phyloP scores from a whole-genome alignment of 1,140 invertebrate genomes.

The Drosophila lini region DNA sequence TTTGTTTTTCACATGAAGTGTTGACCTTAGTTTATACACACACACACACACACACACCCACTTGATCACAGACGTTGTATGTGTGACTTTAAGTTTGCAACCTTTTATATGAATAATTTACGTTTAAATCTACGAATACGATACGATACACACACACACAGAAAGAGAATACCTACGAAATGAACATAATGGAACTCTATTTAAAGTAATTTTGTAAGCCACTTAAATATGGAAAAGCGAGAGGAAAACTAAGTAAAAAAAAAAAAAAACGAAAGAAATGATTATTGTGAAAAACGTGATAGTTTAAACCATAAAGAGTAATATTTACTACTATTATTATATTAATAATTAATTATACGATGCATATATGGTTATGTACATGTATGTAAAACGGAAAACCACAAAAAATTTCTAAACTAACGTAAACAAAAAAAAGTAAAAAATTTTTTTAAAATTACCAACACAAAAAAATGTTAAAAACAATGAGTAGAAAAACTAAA shows the following conservation, averaged over 20 bases:
- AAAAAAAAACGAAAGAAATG: conserved; percentile 57
- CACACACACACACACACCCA: conserved; percentile 19
- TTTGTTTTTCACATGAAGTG: conserved; percentile 69
- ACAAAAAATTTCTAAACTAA: conserved; percentile 74
- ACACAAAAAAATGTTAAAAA: conserved; percentile 80
- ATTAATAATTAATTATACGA: conserved; percentile 80
- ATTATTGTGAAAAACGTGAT: conserved; percentile 82
- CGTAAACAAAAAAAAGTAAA: conserved; percentile 78
- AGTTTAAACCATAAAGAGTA: conserved; percentile 83
- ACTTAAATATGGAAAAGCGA: conserved; percentile 73
- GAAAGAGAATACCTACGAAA: conserved; percentile 44
- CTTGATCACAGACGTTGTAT: conserved; percentile 44
- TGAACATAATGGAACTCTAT: conserved; percentile 54
- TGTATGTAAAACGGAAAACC: conserved; percentile 53
- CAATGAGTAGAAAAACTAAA: conserved; percentile 82
- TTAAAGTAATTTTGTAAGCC: conserved; percentile 72
- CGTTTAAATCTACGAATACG: conserved; percentile 45
- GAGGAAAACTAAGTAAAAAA: conserved; percentile 51
- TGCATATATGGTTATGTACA: conserved; percentile 50
- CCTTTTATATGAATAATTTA: conserved; percentile 64
- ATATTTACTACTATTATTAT: conserved; percentile 83
- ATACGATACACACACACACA: conserved; percentile 32
- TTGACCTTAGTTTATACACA: conserved; percentile 63
- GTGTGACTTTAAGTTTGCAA: conserved; percentile 69
- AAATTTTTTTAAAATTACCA: conserved; percentile 74